phyloP scores from a whole-genome alignment of 37 sponge, comb jelly and placozoan species.

The Cliona cf. orientalis region DNA sequence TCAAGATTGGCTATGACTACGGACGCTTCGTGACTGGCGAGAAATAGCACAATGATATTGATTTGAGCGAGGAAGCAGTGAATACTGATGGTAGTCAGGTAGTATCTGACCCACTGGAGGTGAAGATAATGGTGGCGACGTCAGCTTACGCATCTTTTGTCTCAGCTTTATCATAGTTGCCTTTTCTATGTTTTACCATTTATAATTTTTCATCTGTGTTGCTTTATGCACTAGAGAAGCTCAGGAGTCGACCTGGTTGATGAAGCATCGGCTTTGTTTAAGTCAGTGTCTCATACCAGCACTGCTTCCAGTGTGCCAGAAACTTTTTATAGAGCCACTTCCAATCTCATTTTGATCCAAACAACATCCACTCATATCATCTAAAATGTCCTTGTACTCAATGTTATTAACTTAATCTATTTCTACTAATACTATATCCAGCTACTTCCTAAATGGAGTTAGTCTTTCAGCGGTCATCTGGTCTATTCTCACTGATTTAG shows the following conservation, averaged over 20 bases:
- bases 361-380: too few relatives aligned
- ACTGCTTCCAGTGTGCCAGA: slow-evolving; percentile 20
- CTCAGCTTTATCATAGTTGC: not conserved
- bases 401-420: too few relatives aligned
- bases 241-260: slow-evolving; percentile 41
- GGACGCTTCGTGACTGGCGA: slow-evolving; percentile 55
- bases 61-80: slow-evolving; percentile 26
- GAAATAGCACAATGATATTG: slow-evolving; percentile 35
- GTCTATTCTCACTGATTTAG: too few relatives aligned
- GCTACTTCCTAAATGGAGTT: too few relatives aligned
- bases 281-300: not conserved
- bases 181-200: not conserved
- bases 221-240: slow-evolving; percentile 46
- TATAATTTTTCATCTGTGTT: slow-evolving; percentile 14
- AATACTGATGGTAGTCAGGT: slow-evolving; percentile 1
- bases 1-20: slow-evolving; percentile 57
- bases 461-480: too few relatives aligned
- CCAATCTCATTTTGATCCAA: too few relatives aligned
- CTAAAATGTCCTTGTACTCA: too few relatives aligned
- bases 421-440: too few relatives aligned
- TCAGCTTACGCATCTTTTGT: slow-evolving; percentile 36
- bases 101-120: slow-evolving; percentile 45
- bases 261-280: slow-evolving; percentile 6
- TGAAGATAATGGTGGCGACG: slow-evolving; percentile 39
- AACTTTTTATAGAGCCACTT: too few relatives aligned